A percentile compares a stretch with the other conserved stretches of the same genome.
Conservation (phyloP, 2,113 vertebrate genomes). For the Halichoerus grypus region DNA sequence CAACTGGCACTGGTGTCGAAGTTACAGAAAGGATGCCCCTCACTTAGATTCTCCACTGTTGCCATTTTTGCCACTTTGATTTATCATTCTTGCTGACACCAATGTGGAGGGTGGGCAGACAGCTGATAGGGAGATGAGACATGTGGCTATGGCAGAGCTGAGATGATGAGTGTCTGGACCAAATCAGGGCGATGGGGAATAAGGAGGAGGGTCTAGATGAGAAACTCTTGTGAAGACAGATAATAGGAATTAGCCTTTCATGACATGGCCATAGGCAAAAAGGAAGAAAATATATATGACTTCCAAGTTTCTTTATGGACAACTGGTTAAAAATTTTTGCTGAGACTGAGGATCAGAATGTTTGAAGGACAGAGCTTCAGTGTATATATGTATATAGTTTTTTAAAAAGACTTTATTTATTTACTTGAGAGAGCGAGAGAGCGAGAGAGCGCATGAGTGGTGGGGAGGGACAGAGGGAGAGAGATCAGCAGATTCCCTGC, state of each 20-base stretch:
- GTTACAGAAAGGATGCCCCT: neutral
- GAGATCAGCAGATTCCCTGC: neutral
- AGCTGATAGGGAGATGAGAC: neutral
- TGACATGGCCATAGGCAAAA: neutral
- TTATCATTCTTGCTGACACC: neutral
- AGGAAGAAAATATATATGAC: neutral
- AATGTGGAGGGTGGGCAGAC: neutral
- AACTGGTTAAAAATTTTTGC: neutral
- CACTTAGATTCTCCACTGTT: neutral
- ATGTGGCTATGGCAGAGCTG: neutral
- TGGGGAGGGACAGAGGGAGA: neutral
- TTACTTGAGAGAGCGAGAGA: neutral
- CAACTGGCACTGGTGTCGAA: neutral
- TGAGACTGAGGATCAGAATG: neutral
- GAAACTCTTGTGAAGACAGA: neutral
- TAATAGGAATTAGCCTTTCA: neutral
- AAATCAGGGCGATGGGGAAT: neutral
- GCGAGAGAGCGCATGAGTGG: neutral
- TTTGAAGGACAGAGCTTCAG: neutral
- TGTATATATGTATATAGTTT: neutral
- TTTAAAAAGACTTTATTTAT: neutral
- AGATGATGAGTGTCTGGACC: neutral
- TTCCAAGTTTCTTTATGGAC: neutral
- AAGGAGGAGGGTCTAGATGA: neutral
- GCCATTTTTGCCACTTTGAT: neutral